Base-by-base conservation (phyloP, 30 jellyfish, hydroid and myxozoan species). In the Aurelia sp. region DNA sequence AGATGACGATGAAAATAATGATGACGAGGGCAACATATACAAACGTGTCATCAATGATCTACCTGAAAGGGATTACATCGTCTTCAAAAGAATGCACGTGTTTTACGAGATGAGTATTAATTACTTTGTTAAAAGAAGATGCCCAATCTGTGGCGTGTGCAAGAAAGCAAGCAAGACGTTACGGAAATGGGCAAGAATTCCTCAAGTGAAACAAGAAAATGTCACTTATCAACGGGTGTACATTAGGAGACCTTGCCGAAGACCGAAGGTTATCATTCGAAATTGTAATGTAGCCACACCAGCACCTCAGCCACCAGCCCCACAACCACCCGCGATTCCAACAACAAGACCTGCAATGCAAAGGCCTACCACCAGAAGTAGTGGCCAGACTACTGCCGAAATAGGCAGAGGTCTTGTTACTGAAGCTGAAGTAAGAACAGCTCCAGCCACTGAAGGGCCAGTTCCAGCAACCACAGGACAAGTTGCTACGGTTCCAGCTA, bases 101-200 rank as follows among this genome's bases (percentile, higher is more conserved):
- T 20, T 64, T 17, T 64, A 64, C 18, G 41, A 37, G 15, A 64
- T 64, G 33, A 64, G 74, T 21, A 64, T 64, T 10, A n/a, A 37
- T 5, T 18, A 21, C 55, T 64, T 64, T 11, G 41, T 64, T 19
- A 21, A 18, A 21, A 64, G 18, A 21, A 64, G 41, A 21, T 64
- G 74, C 74, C 74, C 74, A 64, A 17, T 18, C 6, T 64, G 74
- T 44, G 41, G 41, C 4, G 74, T 44, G 55, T 44, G 74, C 33
- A 64, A 64, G 40, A 17, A 37, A 21, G 41, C 35, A 64, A 64
- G 41, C 35, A 44, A 64, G 41, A 64, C 2, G 6, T 8, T 64
- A 13, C 21, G 41, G 74, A 55, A 64, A 44, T 21, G 35, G 41
- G 19, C 41, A 37, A n/a, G 21, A 21, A 11, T 17, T 4, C 53